Conservation (phyloP, 2,797 vertebrate genomes). For the Serranus cabrilla region DNA sequence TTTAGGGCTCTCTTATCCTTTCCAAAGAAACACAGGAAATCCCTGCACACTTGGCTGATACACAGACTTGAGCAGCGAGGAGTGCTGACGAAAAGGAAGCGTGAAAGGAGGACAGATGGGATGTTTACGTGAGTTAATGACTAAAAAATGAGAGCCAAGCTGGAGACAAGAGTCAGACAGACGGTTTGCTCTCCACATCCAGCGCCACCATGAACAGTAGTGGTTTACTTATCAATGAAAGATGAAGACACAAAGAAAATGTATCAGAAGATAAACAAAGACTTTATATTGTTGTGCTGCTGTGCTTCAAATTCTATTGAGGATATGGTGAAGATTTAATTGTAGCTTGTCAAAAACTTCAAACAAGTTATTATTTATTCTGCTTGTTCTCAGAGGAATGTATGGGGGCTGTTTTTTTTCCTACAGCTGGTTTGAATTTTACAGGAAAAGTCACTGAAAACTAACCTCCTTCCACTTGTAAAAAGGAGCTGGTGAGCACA, state of each 20-base stretch:
- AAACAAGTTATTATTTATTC: slow-evolving; percentile 32
- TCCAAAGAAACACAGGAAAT: slow-evolving; percentile 59
- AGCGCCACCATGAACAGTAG: slow-evolving; percentile 29
- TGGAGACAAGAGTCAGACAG: slow-evolving; percentile 71
- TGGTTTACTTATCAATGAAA: slow-evolving; percentile 66
- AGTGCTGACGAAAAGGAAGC: slow-evolving; percentile 60
- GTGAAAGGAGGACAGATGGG: slow-evolving; percentile 77
- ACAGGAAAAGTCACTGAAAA: slow-evolving; percentile 18
- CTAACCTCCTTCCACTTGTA: slow-evolving; percentile 16
- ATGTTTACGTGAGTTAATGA: slow-evolving; percentile 80
- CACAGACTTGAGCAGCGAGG: slow-evolving; percentile 44
- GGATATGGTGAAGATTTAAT: slow-evolving; percentile 43
- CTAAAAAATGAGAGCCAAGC: slow-evolving; percentile 75
- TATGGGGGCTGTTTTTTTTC: slow-evolving; percentile 23
- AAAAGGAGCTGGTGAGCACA: background rate
- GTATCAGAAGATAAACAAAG: slow-evolving; percentile 56
- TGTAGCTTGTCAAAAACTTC: slow-evolving; percentile 41
- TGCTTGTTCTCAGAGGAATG: slow-evolving; percentile 32
- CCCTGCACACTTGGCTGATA: slow-evolving; percentile 47
- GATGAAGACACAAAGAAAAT: slow-evolving; percentile 51
- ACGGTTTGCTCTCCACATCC: slow-evolving; percentile 60
- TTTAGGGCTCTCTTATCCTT: slow-evolving; percentile 33
- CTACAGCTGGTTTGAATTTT: slow-evolving; percentile 24
- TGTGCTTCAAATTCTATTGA: slow-evolving; percentile 36
- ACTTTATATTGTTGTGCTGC: slow-evolving; percentile 23